Percentiles rank a stretch among this genome's conserved stretches.
phyloP scores from a whole-genome alignment of 64 coral and sea anemone species.

The Porites lutea region DNA sequence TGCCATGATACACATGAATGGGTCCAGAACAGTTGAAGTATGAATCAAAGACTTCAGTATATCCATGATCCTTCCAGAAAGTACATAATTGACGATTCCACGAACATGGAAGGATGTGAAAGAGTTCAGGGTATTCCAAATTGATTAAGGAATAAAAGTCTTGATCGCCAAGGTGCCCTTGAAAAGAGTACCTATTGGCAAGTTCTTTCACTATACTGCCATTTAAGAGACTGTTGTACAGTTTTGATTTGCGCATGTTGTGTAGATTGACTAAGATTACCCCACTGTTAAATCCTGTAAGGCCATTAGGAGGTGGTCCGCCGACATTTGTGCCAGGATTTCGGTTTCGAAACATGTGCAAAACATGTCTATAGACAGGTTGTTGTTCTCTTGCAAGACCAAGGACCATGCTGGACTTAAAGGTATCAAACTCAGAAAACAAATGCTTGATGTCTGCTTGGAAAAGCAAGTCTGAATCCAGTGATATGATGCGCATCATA shows the following conservation, averaged over 20 bases:
- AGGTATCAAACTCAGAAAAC: slow-evolving; percentile 82
- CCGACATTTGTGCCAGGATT: slow-evolving; percentile 78
- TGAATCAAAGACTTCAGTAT: slow-evolving; percentile 69
- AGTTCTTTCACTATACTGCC: slow-evolving; percentile 58
- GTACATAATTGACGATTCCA: slow-evolving; percentile 96
- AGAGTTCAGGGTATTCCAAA: slow-evolving; percentile 85
- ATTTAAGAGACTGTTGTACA: slow-evolving; percentile 67
- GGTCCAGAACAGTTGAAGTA: slow-evolving; percentile 75
- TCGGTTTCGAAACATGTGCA: slow-evolving; percentile 59
- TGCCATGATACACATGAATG: slow-evolving; percentile 94
- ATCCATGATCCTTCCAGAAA: slow-evolving; percentile 83
- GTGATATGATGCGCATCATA: slow-evolving; percentile 49
- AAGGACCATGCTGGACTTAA: slow-evolving; percentile 75
- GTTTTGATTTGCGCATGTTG: slow-evolving; percentile 61
- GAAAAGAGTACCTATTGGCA: slow-evolving; percentile 73
- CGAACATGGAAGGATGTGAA: slow-evolving; percentile 83
- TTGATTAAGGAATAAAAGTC: slow-evolving; percentile 88
- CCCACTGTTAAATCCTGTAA: slow-evolving; percentile 94
- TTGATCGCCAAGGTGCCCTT: slow-evolving; percentile 90
- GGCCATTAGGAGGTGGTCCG: slow-evolving; percentile 78
- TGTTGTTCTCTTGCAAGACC: slow-evolving; percentile 84
- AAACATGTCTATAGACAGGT: slow-evolving; percentile 79
- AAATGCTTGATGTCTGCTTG: slow-evolving; percentile 82
- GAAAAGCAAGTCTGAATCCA: slow-evolving; percentile 88
- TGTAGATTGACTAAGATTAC: slow-evolving; percentile 78